Conservation (phyloP, 2,113 vertebrate genomes). For the Coracopsis vasa region DNA sequence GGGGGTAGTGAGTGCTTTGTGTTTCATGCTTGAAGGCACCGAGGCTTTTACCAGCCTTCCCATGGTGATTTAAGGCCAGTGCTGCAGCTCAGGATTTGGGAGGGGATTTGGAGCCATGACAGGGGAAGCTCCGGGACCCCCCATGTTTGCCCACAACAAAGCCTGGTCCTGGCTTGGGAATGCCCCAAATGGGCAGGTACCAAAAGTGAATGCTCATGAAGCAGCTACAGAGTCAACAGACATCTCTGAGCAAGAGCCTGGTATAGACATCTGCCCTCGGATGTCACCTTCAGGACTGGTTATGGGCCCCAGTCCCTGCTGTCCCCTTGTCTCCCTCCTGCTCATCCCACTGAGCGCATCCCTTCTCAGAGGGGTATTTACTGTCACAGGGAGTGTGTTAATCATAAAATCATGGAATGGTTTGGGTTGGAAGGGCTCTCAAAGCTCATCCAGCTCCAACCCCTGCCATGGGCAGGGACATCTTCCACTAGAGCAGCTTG, state of each 20-base stretch:
- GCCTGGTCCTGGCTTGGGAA: not conserved
- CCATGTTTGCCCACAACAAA: not conserved
- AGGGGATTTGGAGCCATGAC: not conserved
- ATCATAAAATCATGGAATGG: not conserved
- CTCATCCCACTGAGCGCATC: not conserved
- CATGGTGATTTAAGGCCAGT: constrained; percentile 23
- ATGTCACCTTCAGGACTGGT: not conserved
- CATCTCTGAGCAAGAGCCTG: not conserved
- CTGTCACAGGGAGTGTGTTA: not conserved
- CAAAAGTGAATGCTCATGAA: not conserved
- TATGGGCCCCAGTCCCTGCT: not conserved
- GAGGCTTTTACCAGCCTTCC: constrained; percentile 56
- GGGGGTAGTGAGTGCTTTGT: constrained; percentile 58
- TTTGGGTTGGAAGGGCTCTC: not conserved
- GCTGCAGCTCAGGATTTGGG: not conserved
- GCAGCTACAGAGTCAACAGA: not conserved
- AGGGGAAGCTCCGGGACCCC: not conserved
- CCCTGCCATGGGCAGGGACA: not conserved
- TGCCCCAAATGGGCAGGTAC: not conserved
- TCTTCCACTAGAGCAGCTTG: not conserved
- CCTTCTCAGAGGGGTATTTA: not conserved
- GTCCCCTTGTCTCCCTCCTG: not conserved
- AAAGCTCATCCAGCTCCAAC: not conserved
- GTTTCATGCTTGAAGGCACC: constrained; percentile 60
- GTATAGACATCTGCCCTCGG: not conserved